These are phyloP conservation scores for Numenius phaeopus DNA, from an alignment of 2,797 vertebrate genomes.

Conservation along the genomic window DNA sequence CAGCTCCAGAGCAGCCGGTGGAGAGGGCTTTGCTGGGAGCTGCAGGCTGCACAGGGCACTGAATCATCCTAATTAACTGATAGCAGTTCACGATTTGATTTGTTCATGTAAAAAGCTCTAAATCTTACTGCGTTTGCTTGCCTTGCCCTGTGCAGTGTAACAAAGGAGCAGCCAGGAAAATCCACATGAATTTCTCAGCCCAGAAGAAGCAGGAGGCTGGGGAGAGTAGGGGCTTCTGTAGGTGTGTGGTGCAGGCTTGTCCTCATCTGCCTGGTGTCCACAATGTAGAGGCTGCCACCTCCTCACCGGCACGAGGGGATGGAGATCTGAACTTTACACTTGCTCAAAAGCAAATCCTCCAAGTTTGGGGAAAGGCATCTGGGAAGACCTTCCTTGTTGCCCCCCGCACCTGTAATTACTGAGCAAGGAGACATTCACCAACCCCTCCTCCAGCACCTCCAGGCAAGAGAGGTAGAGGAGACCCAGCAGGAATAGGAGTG, in stretches of 20 bases:
- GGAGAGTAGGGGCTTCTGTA: not conserved
- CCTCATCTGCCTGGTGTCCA: not conserved
- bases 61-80: conserved; percentile 16
- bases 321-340: not conserved
- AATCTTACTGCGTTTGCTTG: not conserved
- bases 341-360: not conserved
- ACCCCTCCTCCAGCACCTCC: not conserved
- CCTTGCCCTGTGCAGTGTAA: not conserved
- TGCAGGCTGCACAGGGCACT: not conserved
- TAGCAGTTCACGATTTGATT: not conserved
- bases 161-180: not conserved
- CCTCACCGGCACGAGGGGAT: accelerated
- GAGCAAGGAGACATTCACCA: not conserved
- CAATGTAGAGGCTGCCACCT: not conserved
- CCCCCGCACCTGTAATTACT: not conserved
- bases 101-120: not conserved
- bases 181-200: not conserved
- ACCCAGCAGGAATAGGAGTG: not conserved
- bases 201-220: not conserved
- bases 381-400: not conserved
- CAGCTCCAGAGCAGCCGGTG: not conserved
- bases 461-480: not conserved
- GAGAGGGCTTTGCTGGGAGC: conserved; percentile 5
- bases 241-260: not conserved
- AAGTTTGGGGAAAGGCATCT: not conserved